phyloP scores from a whole-genome alignment of 2,888 invertebrate species.

The Melipona bicolor region DNA sequence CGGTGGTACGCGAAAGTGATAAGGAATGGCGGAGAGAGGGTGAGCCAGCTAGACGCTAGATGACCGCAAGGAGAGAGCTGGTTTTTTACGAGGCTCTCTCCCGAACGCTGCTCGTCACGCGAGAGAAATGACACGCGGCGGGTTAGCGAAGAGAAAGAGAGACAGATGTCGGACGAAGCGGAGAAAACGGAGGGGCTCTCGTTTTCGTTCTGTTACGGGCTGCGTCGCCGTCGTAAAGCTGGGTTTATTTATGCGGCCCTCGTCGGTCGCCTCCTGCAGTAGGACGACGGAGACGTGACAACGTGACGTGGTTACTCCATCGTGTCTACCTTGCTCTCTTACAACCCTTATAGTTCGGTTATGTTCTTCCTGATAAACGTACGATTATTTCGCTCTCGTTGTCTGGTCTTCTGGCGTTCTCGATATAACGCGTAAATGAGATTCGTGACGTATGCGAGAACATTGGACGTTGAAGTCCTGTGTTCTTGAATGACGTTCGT shows the following conservation, averaged over 20 bases:
- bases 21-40: conserved; percentile 10
- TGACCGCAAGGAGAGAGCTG: conserved; percentile 76
- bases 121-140: conserved; percentile 55
- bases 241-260: conserved; percentile 83
- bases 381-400: conserved; percentile 47
- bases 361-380: conserved; percentile 67
- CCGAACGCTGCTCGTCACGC: conserved; percentile 71
- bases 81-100: conserved; percentile 80
- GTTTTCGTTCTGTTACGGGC: conserved; percentile 64
- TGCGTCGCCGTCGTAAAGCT: conserved; percentile 79
- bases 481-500: neutral
- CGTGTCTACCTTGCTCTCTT: conserved; percentile 67
- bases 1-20: neutral
- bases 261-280: conserved; percentile 80
- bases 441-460: neutral
- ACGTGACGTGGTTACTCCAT: conserved; percentile 80
- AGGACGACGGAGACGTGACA: conserved; percentile 81
- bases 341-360: conserved; percentile 70
- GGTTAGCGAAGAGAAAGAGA: conserved; percentile 11
- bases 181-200: conserved; percentile 55
- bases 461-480: too few relatives aligned
- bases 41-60: conserved; percentile 55
- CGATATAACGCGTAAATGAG: neutral
- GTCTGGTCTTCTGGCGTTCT: neutral
- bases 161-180: conserved; percentile 10